A percentile compares a stretch with the other conserved stretches of the same genome.
Evolutionary conservation across 1,140 invertebrate species (phyloP).

Genomic region (Drosophila sp.): DNA sequence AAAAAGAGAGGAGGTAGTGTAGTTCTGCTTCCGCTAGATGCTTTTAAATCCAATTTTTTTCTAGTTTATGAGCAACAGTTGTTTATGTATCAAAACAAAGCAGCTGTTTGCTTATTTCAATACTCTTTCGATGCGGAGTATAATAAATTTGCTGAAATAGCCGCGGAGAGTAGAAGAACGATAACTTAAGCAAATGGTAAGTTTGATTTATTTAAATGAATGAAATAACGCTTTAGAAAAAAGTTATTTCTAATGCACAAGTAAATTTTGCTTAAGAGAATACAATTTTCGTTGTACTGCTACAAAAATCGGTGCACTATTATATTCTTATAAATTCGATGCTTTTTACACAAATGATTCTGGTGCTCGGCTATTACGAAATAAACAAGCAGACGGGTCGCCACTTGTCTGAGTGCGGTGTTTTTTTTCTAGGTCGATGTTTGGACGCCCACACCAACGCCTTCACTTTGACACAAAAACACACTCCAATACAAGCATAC

Average conservation of each 20-base stretch:
- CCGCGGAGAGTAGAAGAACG: neutral
- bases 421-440: conserved; percentile 63
- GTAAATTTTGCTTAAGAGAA: too few relatives aligned
- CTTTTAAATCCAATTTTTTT: conserved; percentile 55
- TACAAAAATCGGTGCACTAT: neutral
- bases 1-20: conserved; percentile 21
- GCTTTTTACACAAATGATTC: conserved; percentile 70
- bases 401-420: conserved; percentile 46
- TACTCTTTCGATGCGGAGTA: conserved; percentile 21
- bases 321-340: conserved; percentile 59
- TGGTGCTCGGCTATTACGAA: conserved; percentile 28
- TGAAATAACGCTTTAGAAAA: too few relatives aligned
- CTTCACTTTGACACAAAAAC: conserved; percentile 66
- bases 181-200: neutral
- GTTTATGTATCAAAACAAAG: conserved; percentile 51
- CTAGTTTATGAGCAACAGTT: conserved; percentile 80
- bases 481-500: neutral
- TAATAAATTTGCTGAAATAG: neutral
- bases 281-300: too few relatives aligned
- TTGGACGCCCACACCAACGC: conserved; percentile 63
- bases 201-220: neutral
- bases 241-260: too few relatives aligned
- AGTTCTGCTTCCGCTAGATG: conserved; percentile 43
- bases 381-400: conserved; percentile 35
- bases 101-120: conserved; percentile 28